Conservation (phyloP, 1,140 invertebrate species). For the Vanessa atalanta region DNA sequence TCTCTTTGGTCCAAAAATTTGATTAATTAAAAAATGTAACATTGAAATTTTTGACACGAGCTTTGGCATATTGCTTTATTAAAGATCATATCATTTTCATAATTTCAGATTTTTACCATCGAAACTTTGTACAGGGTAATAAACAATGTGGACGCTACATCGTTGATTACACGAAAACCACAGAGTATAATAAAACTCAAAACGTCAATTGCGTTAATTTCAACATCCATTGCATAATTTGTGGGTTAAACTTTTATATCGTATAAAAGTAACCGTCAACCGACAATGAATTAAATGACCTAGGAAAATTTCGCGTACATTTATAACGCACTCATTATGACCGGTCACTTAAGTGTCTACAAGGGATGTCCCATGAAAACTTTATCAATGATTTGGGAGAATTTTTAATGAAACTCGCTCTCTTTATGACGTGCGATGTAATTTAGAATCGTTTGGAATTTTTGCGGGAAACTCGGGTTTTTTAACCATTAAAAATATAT, state of each 20-base stretch:
- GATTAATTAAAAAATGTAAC: too few relatives aligned
- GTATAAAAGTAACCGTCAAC: background rate
- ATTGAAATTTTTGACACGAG: too few relatives aligned
- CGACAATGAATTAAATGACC: background rate
- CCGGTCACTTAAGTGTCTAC: slow-evolving; percentile 15
- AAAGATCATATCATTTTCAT: background rate
- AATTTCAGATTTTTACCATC: background rate
- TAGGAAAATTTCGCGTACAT: background rate
- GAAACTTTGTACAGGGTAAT: background rate
- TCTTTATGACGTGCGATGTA: slow-evolving; percentile 15
- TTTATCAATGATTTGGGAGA: slow-evolving; percentile 30
- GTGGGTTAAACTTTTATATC: background rate
- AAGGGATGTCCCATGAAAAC: slow-evolving; percentile 14
- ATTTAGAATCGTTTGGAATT: slow-evolving; percentile 4
- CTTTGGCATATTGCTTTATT: too few relatives aligned
- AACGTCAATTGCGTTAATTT: background rate
- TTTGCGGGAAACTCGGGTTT: background rate
- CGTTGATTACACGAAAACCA: background rate
- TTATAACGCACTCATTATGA: background rate
- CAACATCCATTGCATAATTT: background rate
- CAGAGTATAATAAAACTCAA: background rate
- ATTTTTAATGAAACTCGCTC: slow-evolving; percentile 20
- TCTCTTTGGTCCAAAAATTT: too few relatives aligned
- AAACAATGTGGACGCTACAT: background rate
- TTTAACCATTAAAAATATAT: background rate